Evolutionary conservation across 2,888 invertebrate species (phyloP).

Genomic region (Ornithoptera alexandrae): DNA sequence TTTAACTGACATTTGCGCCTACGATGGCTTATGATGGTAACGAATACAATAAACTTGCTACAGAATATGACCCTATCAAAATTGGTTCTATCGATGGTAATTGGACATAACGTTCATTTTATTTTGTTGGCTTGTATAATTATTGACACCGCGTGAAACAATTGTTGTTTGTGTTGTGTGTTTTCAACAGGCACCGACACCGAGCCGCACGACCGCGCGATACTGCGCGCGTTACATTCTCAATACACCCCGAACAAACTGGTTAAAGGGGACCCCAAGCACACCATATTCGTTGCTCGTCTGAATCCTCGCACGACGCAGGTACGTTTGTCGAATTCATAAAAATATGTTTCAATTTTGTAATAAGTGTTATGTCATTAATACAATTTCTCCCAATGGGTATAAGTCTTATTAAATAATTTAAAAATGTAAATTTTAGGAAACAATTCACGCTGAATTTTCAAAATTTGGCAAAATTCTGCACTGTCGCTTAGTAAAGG

Average conservation of each 20-base stretch:
- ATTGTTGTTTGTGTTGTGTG: not conserved
- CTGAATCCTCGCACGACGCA: constrained; percentile 84
- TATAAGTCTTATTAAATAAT: too few species aligned
- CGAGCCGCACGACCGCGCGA: constrained; percentile 89
- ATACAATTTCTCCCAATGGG: too few species aligned
- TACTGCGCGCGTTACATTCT: constrained; percentile 85
- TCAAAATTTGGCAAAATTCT: constrained; percentile 83
- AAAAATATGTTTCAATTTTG: not conserved
- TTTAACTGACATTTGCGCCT: not conserved
- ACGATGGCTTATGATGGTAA: constrained; percentile 35
- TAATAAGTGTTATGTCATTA: too few species aligned
- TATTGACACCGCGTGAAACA: too few species aligned
- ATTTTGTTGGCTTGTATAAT: not conserved
- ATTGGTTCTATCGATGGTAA: constrained; percentile 91
- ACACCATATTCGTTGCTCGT: constrained; percentile 87
- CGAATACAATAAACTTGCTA: constrained; percentile 44
- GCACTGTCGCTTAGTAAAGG: constrained; percentile 83
- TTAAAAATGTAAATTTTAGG: constrained; percentile 48
- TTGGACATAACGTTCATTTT: constrained; percentile 27
- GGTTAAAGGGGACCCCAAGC: constrained; percentile 84
- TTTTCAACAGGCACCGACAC: constrained; percentile 82
- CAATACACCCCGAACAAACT: constrained; percentile 83
- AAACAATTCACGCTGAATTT: constrained; percentile 78
- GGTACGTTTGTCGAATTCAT: constrained; percentile 45
- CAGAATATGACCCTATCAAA: constrained; percentile 88